These are phyloP conservation scores for Eriocheir sinensis DNA, from an alignment of 1,140 invertebrate genomes.

Conservation along the genomic window DNA sequence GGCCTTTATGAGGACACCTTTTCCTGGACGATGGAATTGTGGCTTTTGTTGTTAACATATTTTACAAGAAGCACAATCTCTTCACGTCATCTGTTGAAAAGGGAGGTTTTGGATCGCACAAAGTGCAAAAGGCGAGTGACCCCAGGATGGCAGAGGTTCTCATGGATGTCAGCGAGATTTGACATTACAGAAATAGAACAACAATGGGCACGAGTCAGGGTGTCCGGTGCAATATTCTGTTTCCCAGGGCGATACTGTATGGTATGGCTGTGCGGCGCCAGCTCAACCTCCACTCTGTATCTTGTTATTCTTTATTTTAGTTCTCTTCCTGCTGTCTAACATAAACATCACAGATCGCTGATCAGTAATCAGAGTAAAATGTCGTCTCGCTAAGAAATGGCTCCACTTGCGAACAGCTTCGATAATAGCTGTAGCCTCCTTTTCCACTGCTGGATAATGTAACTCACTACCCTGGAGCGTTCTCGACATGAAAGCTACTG, in stretches of 20 bases:
- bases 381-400: background rate
- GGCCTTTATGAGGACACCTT: conserved; percentile 68
- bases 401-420: conserved; percentile 62
- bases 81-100: conserved; percentile 78
- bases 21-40: conserved; percentile 77
- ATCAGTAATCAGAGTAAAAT: conserved; percentile 45
- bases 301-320: conserved; percentile 62
- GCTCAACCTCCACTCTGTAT: conserved; percentile 59
- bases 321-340: conserved; percentile 40
- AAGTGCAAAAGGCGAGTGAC: conserved; percentile 78
- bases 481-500: conserved; percentile 73
- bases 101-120: conserved; percentile 77
- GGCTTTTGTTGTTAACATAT: conserved; percentile 75
- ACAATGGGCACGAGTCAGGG: conserved; percentile 39
- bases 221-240: conserved; percentile 64
- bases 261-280: conserved; percentile 32
- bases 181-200: conserved; percentile 6
- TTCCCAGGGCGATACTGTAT: conserved; percentile 62
- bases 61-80: conserved; percentile 56
- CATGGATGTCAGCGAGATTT: conserved; percentile 71
- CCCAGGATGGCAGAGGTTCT: conserved; percentile 79
- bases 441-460: background rate
- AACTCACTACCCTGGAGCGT: conserved; percentile 63
- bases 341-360: conserved; percentile 31
- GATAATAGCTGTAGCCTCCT: conserved; percentile 61